Evolutionary conservation across 2,113 vertebrate species (phyloP).

Genomic region (Burhinus bistriatus): DNA sequence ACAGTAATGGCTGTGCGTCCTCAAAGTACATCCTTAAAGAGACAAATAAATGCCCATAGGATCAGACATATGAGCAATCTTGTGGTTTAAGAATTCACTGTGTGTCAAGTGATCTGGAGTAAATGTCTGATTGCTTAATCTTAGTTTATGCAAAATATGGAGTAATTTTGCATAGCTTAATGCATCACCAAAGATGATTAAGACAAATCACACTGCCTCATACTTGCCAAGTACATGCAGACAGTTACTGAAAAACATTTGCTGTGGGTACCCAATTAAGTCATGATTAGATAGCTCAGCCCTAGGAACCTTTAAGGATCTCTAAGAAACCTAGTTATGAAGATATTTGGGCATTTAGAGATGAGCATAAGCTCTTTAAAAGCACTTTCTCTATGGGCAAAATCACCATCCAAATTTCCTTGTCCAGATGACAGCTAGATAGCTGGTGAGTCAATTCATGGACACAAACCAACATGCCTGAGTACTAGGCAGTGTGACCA

Average conservation of each 20-base stretch:
- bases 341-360: background rate
- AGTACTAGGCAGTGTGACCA: background rate
- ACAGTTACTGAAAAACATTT: background rate
- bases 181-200: conserved; percentile 42
- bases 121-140: conserved; percentile 38
- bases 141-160: conserved; percentile 54
- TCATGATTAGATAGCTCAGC: background rate
- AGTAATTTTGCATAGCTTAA: conserved; percentile 43
- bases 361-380: background rate
- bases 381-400: background rate
- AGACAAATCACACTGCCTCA: background rate
- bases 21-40: background rate
- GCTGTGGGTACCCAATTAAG: background rate
- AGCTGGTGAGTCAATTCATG: background rate
- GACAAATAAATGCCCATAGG: background rate
- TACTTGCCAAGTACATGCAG: background rate
- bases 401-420: background rate
- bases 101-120: background rate
- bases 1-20: background rate
- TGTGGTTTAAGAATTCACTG: background rate
- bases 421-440: background rate
- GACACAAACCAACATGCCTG: background rate
- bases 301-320: background rate
- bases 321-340: background rate
- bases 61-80: background rate